phyloP scores from a whole-genome alignment of 2,113 vertebrate species.

The Eolophus roseicapilla region DNA sequence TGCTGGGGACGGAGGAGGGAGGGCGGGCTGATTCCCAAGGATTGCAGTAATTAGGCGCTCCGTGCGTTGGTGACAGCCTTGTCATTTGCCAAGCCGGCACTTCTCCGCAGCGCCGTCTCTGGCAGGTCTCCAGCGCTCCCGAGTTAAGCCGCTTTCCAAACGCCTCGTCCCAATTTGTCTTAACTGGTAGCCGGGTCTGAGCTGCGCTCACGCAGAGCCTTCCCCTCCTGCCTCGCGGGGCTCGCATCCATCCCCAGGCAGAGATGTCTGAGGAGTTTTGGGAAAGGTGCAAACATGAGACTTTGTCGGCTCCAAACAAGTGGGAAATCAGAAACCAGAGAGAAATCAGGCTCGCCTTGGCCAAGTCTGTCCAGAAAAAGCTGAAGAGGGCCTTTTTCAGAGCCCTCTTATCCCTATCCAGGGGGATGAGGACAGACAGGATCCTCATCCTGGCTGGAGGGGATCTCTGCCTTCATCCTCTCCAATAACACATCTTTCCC shows the following conservation, averaged over 20 bases:
- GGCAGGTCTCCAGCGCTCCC: neutral
- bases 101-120: neutral
- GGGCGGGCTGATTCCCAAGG: neutral
- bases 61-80: neutral
- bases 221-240: rapidly evolving
- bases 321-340: neutral
- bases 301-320: neutral
- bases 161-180: conserved; percentile 23
- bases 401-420: neutral
- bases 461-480: neutral
- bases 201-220: neutral
- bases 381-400: neutral
- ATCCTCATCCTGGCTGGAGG: neutral
- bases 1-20: conserved; percentile 31
- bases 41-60: conserved; percentile 36
- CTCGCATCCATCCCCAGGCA: rapidly evolving
- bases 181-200: neutral
- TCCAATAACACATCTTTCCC: neutral
- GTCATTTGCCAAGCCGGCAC: conserved; percentile 34
- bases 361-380: neutral
- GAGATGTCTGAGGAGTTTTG: neutral
- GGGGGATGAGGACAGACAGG: neutral
- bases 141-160: conserved; percentile 52
- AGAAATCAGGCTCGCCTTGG: neutral
- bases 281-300: neutral